Conservation (phyloP, 2,888 invertebrate species). For the Ctenicera cuprea region DNA sequence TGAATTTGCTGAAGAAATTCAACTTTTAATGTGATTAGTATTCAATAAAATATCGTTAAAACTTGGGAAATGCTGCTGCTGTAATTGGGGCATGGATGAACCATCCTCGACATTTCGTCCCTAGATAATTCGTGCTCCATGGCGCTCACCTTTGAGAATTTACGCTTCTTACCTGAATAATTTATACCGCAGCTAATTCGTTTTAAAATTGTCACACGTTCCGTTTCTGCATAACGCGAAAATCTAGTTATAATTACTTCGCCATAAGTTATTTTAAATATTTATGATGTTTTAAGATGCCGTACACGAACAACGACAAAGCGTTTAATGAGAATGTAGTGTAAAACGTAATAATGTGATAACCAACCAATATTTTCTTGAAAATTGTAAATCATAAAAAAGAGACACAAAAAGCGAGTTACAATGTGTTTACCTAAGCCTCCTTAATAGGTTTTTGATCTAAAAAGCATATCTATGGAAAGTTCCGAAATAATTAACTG, state of each 20-base stretch:
- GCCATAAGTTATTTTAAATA: background rate
- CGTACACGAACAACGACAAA: too few species aligned
- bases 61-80: slow-evolving; percentile 5
- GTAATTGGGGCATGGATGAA: slow-evolving; percentile 23
- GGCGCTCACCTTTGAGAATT: slow-evolving; percentile 16
- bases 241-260: slow-evolving; percentile 1
- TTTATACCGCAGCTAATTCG: slow-evolving; percentile 17
- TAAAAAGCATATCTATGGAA: too few species aligned
- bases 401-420: too few species aligned
- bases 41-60: slow-evolving; percentile 34
- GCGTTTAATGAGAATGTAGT: too few species aligned
- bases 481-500: too few species aligned
- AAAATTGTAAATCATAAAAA: too few species aligned
- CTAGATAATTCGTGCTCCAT: slow-evolving; percentile 24
- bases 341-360: too few species aligned
- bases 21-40: slow-evolving; percentile 33
- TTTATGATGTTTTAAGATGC: too few species aligned
- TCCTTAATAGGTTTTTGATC: too few species aligned
- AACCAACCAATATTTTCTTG: too few species aligned
- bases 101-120: slow-evolving; percentile 4
- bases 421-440: too few species aligned
- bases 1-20: slow-evolving; percentile 2
- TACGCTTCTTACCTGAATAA: slow-evolving; percentile 26
- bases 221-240: background rate
- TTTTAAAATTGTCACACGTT: slow-evolving; percentile 17